These are phyloP conservation scores for Apteryx owenii DNA, from an alignment of 2,113 vertebrate genomes.

Conservation along the genomic window DNA sequence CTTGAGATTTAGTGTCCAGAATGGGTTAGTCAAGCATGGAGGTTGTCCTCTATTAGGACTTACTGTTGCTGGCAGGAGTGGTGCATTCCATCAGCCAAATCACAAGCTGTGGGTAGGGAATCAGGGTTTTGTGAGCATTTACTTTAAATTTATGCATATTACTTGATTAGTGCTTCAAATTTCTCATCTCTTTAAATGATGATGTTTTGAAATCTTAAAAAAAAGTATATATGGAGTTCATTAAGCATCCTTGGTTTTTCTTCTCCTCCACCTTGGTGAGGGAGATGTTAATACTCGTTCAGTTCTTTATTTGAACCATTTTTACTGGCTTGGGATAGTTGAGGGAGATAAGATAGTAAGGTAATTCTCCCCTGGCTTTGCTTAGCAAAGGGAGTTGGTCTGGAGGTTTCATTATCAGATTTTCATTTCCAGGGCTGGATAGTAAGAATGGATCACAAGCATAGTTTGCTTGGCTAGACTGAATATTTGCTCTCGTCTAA, in stretches of 20 bases:
- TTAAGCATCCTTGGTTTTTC: conserved; percentile 22
- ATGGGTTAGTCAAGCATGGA: neutral
- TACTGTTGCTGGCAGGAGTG: neutral
- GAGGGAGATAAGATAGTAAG: neutral
- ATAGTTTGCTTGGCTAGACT: neutral
- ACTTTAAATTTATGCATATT: conserved; percentile 36
- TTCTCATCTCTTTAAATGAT: conserved; percentile 36
- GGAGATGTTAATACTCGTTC: neutral
- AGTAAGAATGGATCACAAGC: neutral
- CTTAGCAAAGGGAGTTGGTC: neutral
- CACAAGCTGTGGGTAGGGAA: conserved; percentile 27
- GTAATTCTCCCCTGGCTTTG: neutral
- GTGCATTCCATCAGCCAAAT: conserved; percentile 21
- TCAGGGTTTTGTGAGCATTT: conserved; percentile 15
- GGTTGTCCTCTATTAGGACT: neutral
- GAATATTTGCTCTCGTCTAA: conserved; percentile 46
- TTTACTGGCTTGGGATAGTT: neutral
- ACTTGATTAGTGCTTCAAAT: conserved; percentile 45
- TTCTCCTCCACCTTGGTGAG: neutral
- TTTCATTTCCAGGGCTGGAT: conserved; percentile 30
- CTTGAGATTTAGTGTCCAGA: conserved; percentile 8
- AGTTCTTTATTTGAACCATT: neutral
- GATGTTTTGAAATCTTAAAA: conserved; percentile 44
- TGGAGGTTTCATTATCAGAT: conserved; percentile 32
- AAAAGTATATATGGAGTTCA: neutral